Base-by-base conservation (phyloP, 2,113 vertebrate species). In the Cinclus mexicanus region DNA sequence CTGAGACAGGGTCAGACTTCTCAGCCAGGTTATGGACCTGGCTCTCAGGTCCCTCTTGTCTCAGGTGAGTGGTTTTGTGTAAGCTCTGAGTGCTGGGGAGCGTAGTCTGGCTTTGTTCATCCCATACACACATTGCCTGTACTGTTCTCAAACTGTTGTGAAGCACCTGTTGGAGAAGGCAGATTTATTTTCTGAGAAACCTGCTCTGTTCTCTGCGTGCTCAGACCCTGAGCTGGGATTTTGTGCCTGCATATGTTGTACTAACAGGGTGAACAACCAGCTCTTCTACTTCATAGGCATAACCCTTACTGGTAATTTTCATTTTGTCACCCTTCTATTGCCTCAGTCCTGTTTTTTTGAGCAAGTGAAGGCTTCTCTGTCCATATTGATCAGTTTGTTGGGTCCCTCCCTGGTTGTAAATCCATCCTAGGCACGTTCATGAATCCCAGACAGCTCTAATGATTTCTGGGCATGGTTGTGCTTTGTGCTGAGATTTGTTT, bases 71-170 rank as follows among this genome's bases (percentile, higher is more conserved):
- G 37, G 0, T 46, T 46, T 25, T 26, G n/a, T 14, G 1, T 9
- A 12, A 57, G 39, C 63, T 70, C 56, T 11, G 68, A 8, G 39
- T 4, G 59, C 52, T 49, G 39, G 24, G 13, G 28, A 14, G 4
- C 13, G 57, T 35, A 29, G 64, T 19, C 33, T 87, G 69, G 13
- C 59, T 74, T 81, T 31, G 25, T 42, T 77, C n/a, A 5, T 14
- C 25, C 31, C 2, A 0, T 10, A 13, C 9, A 18, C 19, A 2
- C 0, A 0, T 20, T 56, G 10, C 23, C 39, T 59, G 42, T 19
- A 2, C 33, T 37, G 24, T 70, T 87, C 60, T 22, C 29, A 17
- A 21, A 1, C 25, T 24, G 21, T 1, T 57, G 18, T 21, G 41
- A 21, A 29, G 33, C 29, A 16, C 26, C 11, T 60, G 31, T 53